Evolutionary conservation across 2,888 invertebrate species (phyloP), one percentile per base, ranked within the genome.

Genomic region (Lycia hirtaria): DNA sequence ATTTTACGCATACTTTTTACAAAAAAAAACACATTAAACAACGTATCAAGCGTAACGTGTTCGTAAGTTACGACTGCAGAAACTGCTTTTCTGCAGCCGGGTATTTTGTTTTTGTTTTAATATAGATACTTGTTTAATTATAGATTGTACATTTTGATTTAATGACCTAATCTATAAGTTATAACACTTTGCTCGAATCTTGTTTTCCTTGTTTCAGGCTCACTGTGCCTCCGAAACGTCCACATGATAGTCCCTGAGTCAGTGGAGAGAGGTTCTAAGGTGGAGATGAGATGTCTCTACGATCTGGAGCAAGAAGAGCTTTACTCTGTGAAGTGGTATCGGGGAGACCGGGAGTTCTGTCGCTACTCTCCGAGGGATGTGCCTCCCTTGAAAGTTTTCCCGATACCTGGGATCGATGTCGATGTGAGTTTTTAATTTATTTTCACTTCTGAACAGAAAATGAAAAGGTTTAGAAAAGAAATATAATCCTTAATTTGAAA

Each of bases 311-410:
- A 93, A 15, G 95, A 95, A 67, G 92, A 93, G 35, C 81, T 95
- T 35, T 95, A 95, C 81, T 92, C 94, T 33, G 94, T 95, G 63
- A 95, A 95, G 82, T 95, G 95, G 95, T 95, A 95, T 79, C 91
- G 93, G 41, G 94, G 93, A 1, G 92, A 92, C 60, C 79, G 93
- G 3, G 95, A 95, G 81, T 95, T 95, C 83, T 95, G 93, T 72
- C 87, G 94, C 49, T 95, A 92, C 72, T 90, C 94, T 2, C 95
- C 95, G 0, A 88, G 93, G 58, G 94, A 95, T 67, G 93, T 90
- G 12, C 94, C 94, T 4, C 93, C 94, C 1, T 87, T 93, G 56
- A 95, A 95, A 83, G 92, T 94, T 68, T 95, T 95, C 76, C 86
- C 91, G 33, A 93, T 94, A 65, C 84, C 87, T 17, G 94, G 95